phyloP scores from a whole-genome alignment of 2,888 invertebrate genomes.

The Caenorhabditis virilis region DNA sequence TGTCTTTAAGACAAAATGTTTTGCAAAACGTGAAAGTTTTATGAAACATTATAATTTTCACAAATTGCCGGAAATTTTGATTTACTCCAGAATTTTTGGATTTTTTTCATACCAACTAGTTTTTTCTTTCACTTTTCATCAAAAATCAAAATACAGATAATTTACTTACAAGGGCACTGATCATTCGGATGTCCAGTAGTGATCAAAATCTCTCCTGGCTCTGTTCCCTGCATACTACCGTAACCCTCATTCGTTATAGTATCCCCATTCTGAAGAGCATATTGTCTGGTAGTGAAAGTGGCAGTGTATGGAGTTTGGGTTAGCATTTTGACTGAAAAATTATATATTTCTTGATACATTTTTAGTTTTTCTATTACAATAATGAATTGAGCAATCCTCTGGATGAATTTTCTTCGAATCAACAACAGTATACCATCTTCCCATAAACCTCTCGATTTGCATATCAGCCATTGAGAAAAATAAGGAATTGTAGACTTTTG shows the following conservation, averaged over 20 bases:
- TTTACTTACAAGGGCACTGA: constrained; percentile 67
- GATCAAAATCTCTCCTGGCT: constrained; percentile 62
- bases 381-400: constrained; percentile 59
- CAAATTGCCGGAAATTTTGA: too few relatives aligned
- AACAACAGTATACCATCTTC: constrained; percentile 66
- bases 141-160: too few relatives aligned
- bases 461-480: constrained; percentile 65
- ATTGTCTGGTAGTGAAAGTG: constrained; percentile 54
- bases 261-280: constrained; percentile 42
- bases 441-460: constrained; percentile 60
- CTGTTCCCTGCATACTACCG: constrained; percentile 64
- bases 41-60: too few relatives aligned
- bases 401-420: constrained; percentile 62
- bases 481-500: constrained; percentile 58
- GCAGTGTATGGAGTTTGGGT: constrained; percentile 52
- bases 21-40: too few relatives aligned
- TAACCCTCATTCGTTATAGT: constrained; percentile 52
- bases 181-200: constrained; percentile 62
- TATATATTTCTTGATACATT: not conserved
- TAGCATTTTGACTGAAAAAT: constrained; percentile 50
- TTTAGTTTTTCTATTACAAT: constrained; percentile 49
- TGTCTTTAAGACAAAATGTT: too few relatives aligned
- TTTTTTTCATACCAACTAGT: too few relatives aligned
- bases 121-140: constrained; percentile 8
- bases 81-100: too few relatives aligned